Conservation (phyloP, 2,888 invertebrate genomes). For the Phaedon cochleariae region DNA sequence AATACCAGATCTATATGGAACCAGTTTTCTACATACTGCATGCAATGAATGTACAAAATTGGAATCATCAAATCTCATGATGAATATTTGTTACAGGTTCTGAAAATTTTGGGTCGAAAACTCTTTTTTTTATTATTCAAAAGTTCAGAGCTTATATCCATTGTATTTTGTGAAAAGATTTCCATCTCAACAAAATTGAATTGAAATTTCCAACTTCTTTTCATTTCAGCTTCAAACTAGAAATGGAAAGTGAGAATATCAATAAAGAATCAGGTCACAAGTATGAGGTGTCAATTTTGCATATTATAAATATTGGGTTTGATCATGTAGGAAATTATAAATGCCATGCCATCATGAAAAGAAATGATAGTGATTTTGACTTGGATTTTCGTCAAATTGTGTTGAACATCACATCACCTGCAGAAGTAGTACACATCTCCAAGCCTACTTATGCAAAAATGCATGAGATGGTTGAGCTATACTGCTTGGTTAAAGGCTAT, state of each 20-base stretch:
- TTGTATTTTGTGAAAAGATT: too few species aligned
- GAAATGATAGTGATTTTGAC: conserved; percentile 56
- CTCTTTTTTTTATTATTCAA: too few species aligned
- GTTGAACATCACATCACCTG: conserved; percentile 63
- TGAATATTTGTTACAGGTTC: too few species aligned
- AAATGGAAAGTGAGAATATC: conserved; percentile 60
- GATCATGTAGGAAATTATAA: conserved; percentile 70
- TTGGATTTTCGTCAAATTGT: conserved; percentile 54
- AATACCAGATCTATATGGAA: too few species aligned
- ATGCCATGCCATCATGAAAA: conserved; percentile 64
- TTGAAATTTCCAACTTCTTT: background rate
- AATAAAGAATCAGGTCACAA: conserved; percentile 59
- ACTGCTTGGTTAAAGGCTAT: conserved; percentile 69
- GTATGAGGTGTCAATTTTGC: conserved; percentile 63
- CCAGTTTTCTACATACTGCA: too few species aligned
- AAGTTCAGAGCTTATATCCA: too few species aligned
- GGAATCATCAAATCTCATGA: too few species aligned
- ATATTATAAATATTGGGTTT: conserved; percentile 65
- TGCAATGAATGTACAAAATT: too few species aligned
- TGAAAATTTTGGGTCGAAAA: too few species aligned
- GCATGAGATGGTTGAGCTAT: conserved; percentile 64
- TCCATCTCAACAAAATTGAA: too few species aligned
- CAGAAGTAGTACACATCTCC: conserved; percentile 63
- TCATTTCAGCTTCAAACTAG: conserved; percentile 54
- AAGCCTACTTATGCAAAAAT: conserved; percentile 64